phyloP scores from a whole-genome alignment of 2,888 invertebrate genomes.

The Agonum fuliginosum region DNA sequence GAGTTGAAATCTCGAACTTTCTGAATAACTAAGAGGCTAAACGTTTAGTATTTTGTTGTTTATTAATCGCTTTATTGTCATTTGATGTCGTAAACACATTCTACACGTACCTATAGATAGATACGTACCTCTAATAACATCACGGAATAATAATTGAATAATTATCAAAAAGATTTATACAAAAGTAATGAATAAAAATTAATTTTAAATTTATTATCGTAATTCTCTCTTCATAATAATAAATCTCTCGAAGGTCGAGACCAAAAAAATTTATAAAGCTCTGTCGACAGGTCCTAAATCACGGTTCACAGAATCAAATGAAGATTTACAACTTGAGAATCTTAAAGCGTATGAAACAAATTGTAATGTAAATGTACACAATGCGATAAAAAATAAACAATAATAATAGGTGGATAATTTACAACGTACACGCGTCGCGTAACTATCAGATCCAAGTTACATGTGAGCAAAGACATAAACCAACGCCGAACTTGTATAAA shows the following conservation, averaged over 20 bases:
- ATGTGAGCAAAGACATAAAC: constrained; percentile 51
- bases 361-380: constrained; percentile 37
- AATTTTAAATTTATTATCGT: constrained; percentile 37
- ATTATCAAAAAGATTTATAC: too few species aligned
- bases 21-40: too few species aligned
- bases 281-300: constrained; percentile 16
- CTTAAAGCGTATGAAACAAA: constrained; percentile 36
- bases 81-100: too few species aligned
- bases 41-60: too few species aligned
- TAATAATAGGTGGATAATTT: constrained; percentile 36
- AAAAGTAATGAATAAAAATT: too few species aligned
- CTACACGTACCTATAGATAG: too few species aligned
- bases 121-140: too few species aligned
- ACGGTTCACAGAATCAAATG: constrained; percentile 5
- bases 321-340: constrained; percentile 39
- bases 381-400: constrained; percentile 17
- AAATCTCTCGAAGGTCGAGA: constrained; percentile 39
- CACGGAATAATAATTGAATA: too few species aligned
- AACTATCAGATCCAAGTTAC: constrained; percentile 40
- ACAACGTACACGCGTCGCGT: constrained; percentile 45
- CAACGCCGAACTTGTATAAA: constrained; percentile 40
- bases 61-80: too few species aligned
- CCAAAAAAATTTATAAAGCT: constrained; percentile 33
- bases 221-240: constrained; percentile 37
- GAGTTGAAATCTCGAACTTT: too few species aligned